Conservation (phyloP, 1,140 invertebrate genomes). For the Procambarus clarkii region DNA sequence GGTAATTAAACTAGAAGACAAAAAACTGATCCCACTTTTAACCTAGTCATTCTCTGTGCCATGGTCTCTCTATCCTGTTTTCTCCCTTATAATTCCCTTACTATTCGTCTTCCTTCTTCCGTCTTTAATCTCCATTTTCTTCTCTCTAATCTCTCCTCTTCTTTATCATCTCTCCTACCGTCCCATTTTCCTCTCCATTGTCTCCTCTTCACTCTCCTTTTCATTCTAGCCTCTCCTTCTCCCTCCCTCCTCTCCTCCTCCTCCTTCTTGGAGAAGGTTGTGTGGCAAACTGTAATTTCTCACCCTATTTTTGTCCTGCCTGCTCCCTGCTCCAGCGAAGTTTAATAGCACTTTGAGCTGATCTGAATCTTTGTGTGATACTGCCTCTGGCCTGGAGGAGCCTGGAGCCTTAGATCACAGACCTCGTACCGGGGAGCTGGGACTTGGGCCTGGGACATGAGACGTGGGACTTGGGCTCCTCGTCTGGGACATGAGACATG, state of each 20-base stretch:
- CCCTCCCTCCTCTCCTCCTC: neutral
- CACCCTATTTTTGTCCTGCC: neutral
- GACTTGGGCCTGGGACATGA: too few species aligned
- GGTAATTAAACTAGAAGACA: too few species aligned
- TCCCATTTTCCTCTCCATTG: neutral
- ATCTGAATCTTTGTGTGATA: slow-evolving; percentile 15
- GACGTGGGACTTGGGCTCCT: too few species aligned
- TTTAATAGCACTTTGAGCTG: slow-evolving; percentile 14
- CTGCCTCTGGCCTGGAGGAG: neutral
- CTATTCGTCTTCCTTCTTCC: neutral
- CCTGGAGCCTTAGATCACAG: neutral
- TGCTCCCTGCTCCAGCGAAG: neutral
- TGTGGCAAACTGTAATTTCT: slow-evolving; percentile 18
- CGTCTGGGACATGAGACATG: too few species aligned
- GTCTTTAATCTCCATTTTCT: neutral
- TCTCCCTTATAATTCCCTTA: too few species aligned
- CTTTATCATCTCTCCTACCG: neutral
- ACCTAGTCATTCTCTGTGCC: too few species aligned
- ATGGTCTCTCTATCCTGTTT: too few species aligned
- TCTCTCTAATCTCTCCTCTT: neutral
- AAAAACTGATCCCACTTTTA: too few species aligned
- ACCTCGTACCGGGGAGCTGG: neutral
- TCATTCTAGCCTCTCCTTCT: neutral
- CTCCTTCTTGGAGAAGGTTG: neutral
- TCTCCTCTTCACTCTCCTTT: neutral